A percentile compares a stretch with the other conserved stretches of the same genome.
Conservation (phyloP, 2,797 vertebrate species). For the Enteromius anoplus region DNA sequence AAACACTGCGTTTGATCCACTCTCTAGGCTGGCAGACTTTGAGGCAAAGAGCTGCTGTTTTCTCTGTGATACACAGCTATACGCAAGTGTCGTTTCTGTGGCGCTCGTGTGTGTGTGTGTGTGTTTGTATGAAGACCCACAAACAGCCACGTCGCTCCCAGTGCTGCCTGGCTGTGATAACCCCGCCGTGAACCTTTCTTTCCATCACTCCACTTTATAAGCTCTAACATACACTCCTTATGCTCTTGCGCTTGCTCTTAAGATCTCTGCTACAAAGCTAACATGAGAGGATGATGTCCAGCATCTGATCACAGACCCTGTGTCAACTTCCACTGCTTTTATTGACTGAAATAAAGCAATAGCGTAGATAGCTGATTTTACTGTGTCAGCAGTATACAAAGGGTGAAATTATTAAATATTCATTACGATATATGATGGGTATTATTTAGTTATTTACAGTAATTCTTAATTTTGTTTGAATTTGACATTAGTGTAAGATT, state of each 20-base stretch:
- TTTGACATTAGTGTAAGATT: constrained; percentile 6
- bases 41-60: constrained; percentile 66
- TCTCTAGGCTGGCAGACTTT: constrained; percentile 66
- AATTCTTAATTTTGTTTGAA: not conserved
- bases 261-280: constrained; percentile 48
- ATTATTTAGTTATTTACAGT: constrained; percentile 13
- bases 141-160: constrained; percentile 46
- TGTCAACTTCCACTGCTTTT: constrained; percentile 35
- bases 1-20: constrained; percentile 73
- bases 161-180: constrained; percentile 70
- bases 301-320: constrained; percentile 21
- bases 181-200: constrained; percentile 51
- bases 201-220: constrained; percentile 53
- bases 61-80: constrained; percentile 59
- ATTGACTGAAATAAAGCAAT: constrained; percentile 36
- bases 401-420: not conserved
- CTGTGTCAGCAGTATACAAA: not conserved
- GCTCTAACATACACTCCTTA: constrained; percentile 36
- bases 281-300: constrained; percentile 37
- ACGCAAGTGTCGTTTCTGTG: constrained; percentile 41
- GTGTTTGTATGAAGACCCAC: constrained; percentile 26
- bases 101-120: constrained; percentile 43
- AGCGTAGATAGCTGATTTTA: not conserved
- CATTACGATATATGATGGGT: not conserved
- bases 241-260: constrained; percentile 9